Evolutionary conservation across 2,888 invertebrate species (phyloP).

Genomic region (Nephrotoma guestfalica): DNA sequence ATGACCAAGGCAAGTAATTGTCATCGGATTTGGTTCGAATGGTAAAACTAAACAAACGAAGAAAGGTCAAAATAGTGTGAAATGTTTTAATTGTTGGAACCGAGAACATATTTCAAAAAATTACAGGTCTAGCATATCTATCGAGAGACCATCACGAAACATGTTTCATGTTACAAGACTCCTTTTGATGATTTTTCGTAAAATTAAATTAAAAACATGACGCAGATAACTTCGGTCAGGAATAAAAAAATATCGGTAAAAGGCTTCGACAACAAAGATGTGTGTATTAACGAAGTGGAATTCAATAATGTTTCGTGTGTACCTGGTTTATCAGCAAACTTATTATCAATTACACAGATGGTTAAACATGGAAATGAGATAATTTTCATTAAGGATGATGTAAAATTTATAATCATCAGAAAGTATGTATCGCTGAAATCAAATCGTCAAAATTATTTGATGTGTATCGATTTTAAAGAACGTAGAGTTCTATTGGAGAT

Average conservation of each 20-base stretch:
- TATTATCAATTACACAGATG: not conserved
- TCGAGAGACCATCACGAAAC: too few relatives aligned
- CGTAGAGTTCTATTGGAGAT: too few relatives aligned
- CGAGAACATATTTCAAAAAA: too few relatives aligned
- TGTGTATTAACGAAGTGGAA: not conserved
- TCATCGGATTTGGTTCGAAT: too few relatives aligned
- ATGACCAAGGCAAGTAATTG: too few relatives aligned
- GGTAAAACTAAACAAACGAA: too few relatives aligned
- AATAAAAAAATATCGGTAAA: not conserved
- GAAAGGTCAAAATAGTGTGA: too few relatives aligned
- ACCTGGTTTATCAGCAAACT: not conserved
- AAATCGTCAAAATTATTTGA: not conserved
- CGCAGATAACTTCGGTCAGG: not conserved
- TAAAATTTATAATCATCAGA: not conserved
- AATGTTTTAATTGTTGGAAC: too few relatives aligned
- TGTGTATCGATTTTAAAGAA: too few relatives aligned
- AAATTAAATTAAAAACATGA: not conserved
- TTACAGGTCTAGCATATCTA: too few relatives aligned
- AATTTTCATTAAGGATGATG: not conserved
- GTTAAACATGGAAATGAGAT: not conserved
- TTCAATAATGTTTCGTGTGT: not conserved
- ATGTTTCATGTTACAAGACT: too few relatives aligned
- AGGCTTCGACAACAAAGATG: not conserved
- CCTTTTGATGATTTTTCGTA: too few relatives aligned
- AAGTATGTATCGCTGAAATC: not conserved